Evolutionary conservation across 1,140 invertebrate genomes (phyloP), one percentile per base, ranked within the genome.

Genomic region (Parasteatoda tepidariorum): DNA sequence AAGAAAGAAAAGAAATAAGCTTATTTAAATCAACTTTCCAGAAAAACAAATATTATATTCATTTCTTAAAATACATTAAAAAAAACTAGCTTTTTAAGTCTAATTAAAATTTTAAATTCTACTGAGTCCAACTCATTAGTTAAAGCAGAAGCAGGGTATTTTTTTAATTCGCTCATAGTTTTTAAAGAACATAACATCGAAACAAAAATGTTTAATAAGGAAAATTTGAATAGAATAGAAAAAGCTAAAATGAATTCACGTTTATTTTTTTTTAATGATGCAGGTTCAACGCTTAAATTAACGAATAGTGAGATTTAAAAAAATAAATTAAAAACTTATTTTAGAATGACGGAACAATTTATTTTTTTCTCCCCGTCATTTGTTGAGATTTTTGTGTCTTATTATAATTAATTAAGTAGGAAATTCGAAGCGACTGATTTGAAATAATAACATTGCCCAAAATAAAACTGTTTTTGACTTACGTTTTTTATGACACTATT

Each of bases 361-460:
- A 54, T 57, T 71, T 71, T 71, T 71, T 71, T 11, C 66, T 24
- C 7, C 26, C 24, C 41, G 22, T 71, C 41, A 71, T 71, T 71
- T 71, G 68, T 57, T 31, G 48, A 15, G 48, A 28, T 55, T 71
- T 71, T 31, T 41, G 41, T 28, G 28, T 71, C 68, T 71, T 31
- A 71, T 71, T 71, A 71, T 41, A 57, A 71, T 71, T 71, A 71
- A 71, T 57, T 71, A 71, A 71, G 41, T 30, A 31, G 7, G 48
- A 7, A 28, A 6, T 26, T 57, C 24, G 26, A 13, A 26, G 13
- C 22, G 26, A 55, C 24, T 41, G 38, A 41, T 68, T 48, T 7
- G 28, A 41, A 41, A 41, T 41, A 38, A 68, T 68, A 68, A 48
- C 66, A 41, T 66, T 28, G 33, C 24, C 15, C 26, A 67, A 68